These are phyloP conservation scores for Alectura lathami DNA, from an alignment of 2,113 vertebrate genomes.

Conservation along the genomic window DNA sequence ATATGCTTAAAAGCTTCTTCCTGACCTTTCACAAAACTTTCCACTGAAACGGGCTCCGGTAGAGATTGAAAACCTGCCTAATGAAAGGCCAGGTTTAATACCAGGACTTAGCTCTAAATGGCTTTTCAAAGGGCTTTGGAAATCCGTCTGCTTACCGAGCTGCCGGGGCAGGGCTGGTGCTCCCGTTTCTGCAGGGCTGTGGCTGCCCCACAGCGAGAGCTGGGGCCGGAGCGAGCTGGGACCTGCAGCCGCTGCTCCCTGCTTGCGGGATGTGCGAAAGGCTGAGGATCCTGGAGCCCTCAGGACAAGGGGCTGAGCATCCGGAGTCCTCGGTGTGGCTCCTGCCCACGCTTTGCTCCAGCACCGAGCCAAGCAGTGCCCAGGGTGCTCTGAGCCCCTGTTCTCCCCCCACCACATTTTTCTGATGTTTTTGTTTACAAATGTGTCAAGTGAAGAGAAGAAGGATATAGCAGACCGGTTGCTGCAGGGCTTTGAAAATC, in stretches of 20 bases:
- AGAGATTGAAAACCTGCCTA: constrained; percentile 31
- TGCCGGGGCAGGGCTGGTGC: fast-evolving
- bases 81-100: constrained; percentile 46
- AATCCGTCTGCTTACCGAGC: constrained; percentile 38
- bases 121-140: constrained; percentile 56
- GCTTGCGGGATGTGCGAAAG: no score
- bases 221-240: neutral
- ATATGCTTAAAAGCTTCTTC: constrained; percentile 50
- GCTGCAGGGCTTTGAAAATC: neutral
- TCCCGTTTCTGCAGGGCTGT: neutral
- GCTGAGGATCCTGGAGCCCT: no score
- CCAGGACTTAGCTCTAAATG: constrained; percentile 52
- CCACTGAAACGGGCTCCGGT: neutral
- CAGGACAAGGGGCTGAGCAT: no score
- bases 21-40: constrained; percentile 50
- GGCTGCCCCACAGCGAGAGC: neutral
- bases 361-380: no score
- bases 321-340: no score
- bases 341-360: no score
- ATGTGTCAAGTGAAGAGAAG: neutral
- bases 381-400: no score
- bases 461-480: neutral
- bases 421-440: neutral
- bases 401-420: neutral
- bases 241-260: no score